Conservation (phyloP, 2,113 vertebrate species). For the Zosterops pallidus region DNA sequence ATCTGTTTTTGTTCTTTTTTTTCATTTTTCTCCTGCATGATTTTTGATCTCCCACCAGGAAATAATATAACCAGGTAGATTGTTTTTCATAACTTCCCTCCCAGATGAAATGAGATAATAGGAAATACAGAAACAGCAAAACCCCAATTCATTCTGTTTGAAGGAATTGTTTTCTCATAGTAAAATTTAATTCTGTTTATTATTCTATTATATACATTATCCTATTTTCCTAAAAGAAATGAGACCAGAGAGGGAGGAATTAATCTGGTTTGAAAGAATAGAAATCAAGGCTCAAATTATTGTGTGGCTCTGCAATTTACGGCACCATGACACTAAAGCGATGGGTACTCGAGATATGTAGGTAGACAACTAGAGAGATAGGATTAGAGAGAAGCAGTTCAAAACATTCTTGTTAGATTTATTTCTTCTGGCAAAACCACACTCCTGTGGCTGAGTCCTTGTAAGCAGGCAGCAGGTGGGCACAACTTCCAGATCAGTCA, state of each 20-base stretch:
- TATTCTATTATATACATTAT: background rate
- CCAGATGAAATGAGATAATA: background rate
- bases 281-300: background rate
- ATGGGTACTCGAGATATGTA: background rate
- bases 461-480: background rate
- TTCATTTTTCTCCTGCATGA: background rate
- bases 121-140: background rate
- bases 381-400: background rate
- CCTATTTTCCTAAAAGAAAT: background rate
- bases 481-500: conserved; percentile 62
- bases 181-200: background rate
- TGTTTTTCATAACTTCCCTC: background rate
- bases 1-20: background rate
- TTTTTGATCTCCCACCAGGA: background rate
- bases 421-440: background rate
- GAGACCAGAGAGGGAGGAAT: background rate
- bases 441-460: background rate
- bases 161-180: background rate
- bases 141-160: background rate
- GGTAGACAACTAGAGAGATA: background rate
- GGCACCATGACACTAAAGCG: background rate
- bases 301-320: background rate
- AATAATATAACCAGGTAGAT: background rate
- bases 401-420: background rate
- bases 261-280: background rate